Evolutionary conservation across 2,888 invertebrate genomes (phyloP).

Genomic region (Hirtodrosophila cameraria): DNA sequence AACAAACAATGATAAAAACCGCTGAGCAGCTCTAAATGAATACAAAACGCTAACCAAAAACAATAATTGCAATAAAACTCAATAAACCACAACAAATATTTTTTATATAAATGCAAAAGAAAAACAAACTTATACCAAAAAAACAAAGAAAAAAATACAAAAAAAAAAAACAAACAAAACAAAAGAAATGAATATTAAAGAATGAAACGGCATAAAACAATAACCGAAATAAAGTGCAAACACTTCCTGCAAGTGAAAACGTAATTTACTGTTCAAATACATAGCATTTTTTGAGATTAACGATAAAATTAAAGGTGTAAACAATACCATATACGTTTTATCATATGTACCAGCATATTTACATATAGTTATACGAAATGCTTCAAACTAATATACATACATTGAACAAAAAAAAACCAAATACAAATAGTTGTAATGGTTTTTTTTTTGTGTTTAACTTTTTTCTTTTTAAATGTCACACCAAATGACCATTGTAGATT

Average conservation of each 20-base stretch:
- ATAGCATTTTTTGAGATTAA: conserved; percentile 79
- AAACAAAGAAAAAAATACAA: conserved; percentile 8
- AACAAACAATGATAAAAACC: conserved; percentile 1
- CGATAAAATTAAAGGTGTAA: conserved; percentile 49
- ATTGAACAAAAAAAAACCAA: conserved; percentile 27
- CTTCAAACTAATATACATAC: conserved; percentile 69
- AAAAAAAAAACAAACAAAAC: conserved; percentile 25
- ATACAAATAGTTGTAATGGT: conserved; percentile 50
- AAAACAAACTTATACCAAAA: conserved; percentile 52
- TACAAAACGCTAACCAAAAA: conserved; percentile 52
- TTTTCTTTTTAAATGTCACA: conserved; percentile 1
- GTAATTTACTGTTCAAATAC: conserved; percentile 83
- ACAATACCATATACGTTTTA: conserved; percentile 60
- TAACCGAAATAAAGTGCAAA: conserved; percentile 82
- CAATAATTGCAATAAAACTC: conserved; percentile 69
- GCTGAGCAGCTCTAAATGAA: conserved; percentile 32
- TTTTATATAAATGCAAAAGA: conserved; percentile 66
- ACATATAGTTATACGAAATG: conserved; percentile 67
- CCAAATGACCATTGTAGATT: conserved; percentile 37
- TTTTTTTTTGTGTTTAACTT: conserved; percentile 3
- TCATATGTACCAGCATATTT: conserved; percentile 63
- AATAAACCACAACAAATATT: conserved; percentile 70
- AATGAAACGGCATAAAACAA: conserved; percentile 70
- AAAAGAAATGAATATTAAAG: conserved; percentile 48
- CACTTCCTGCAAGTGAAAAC: conserved; percentile 80